Evolutionary conservation across 2,888 invertebrate genomes (phyloP).

Genomic region (Leptinotarsa tumamoca): DNA sequence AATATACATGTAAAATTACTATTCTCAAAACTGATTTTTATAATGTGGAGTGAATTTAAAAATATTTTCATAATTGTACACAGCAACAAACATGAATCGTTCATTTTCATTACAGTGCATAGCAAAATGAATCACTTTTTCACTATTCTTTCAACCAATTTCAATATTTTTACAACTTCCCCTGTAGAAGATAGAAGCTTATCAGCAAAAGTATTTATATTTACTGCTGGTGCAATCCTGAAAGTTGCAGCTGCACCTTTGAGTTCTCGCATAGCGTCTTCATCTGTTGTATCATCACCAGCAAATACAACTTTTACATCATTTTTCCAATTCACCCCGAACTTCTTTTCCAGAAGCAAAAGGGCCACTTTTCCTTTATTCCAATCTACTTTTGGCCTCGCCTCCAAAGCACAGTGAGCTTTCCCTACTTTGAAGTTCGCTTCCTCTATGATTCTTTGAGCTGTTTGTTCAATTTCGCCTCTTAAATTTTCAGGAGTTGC

Average conservation of each 20-base stretch:
- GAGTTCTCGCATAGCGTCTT: conserved; percentile 90
- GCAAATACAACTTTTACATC: conserved; percentile 88
- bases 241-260: conserved; percentile 94
- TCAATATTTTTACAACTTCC: conserved; percentile 47
- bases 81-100: too few species aligned
- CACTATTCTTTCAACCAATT: conserved; percentile 45
- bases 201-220: conserved; percentile 48
- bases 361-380: conserved; percentile 90
- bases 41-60: background rate
- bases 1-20: background rate
- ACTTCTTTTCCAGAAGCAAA: conserved; percentile 87
- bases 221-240: conserved; percentile 74
- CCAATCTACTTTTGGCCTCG: conserved; percentile 91
- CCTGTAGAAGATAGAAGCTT: conserved; percentile 49
- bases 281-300: conserved; percentile 89
- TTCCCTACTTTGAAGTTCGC: conserved; percentile 83
- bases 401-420: conserved; percentile 88
- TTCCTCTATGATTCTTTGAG: conserved; percentile 77
- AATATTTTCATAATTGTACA: background rate
- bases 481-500: conserved; percentile 77
- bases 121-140: conserved; percentile 32
- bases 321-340: conserved; percentile 90
- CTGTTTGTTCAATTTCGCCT: conserved; percentile 76
- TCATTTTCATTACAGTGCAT: too few species aligned
- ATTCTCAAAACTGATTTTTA: background rate